Evolutionary conservation across 2,797 vertebrate genomes (phyloP).

Genomic region (Tympanoctomys barrerae): DNA sequence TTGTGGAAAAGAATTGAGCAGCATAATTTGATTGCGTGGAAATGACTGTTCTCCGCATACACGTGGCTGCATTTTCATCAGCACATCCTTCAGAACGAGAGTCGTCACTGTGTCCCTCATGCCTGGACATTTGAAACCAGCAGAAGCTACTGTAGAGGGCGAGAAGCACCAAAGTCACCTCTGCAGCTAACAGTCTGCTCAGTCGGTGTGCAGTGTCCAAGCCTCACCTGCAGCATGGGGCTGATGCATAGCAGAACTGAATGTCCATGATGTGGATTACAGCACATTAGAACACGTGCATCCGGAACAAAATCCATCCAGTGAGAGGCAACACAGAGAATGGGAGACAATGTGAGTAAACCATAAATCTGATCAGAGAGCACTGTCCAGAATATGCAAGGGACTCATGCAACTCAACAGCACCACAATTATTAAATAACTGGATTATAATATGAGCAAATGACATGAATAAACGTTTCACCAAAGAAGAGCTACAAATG

Average conservation of each 20-base stretch:
- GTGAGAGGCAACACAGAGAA: not conserved
- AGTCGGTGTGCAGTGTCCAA: not conserved
- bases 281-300: not conserved
- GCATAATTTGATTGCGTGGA: constrained; percentile 22
- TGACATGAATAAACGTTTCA: not conserved
- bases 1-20: constrained; percentile 16
- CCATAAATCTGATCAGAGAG: not conserved
- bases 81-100: not conserved
- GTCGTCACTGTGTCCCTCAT: not conserved
- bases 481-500: not conserved
- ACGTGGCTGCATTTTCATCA: constrained; percentile 37
- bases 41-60: not conserved
- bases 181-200: not conserved
- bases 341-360: not conserved
- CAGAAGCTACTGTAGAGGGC: not conserved
- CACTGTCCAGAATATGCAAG: not conserved
- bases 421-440: not conserved
- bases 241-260: not conserved
- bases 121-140: constrained; percentile 21
- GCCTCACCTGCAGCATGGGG: not conserved
- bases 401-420: not conserved
- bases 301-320: not conserved
- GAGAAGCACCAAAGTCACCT: not conserved
- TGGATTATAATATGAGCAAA: not conserved
- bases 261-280: not conserved